Evolutionary conservation across 2,888 invertebrate genomes (phyloP).

Genomic region (Patella ulyssiponensis): DNA sequence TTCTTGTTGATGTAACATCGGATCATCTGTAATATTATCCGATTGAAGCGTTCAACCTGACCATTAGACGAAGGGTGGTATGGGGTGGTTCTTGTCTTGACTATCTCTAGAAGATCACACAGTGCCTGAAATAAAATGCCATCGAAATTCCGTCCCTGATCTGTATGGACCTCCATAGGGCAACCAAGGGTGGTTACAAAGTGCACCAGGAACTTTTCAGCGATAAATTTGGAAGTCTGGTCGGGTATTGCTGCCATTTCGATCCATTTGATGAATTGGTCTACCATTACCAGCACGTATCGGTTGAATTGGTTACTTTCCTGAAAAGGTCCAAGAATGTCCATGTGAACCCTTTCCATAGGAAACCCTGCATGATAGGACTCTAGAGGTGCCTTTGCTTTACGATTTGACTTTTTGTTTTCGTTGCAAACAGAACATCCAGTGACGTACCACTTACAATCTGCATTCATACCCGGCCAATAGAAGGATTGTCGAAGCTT

Average conservation of each 20-base stretch:
- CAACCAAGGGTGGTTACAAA: constrained; percentile 35
- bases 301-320: constrained; percentile 14
- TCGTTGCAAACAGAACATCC: background rate
- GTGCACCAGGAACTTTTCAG: constrained; percentile 13
- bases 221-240: constrained; percentile 26
- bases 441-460: background rate
- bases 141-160: constrained; percentile 32
- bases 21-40: constrained; percentile 29
- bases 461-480: background rate
- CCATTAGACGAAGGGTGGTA: constrained; percentile 29
- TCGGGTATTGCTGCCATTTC: constrained; percentile 27
- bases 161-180: constrained; percentile 34
- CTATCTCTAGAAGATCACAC: constrained; percentile 31
- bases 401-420: background rate
- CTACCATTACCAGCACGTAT: constrained; percentile 19
- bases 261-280: constrained; percentile 26
- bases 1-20: constrained; percentile 26
- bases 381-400: constrained; percentile 10
- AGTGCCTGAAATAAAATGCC: constrained; percentile 25
- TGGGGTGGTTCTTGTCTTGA: constrained; percentile 35
- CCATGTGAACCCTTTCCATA: constrained; percentile 28
- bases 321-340: constrained; percentile 22
- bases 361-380: constrained; percentile 22
- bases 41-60: constrained; percentile 31
- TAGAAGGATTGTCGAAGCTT: background rate